These are phyloP conservation scores for Drosophila eugracilis DNA, from an alignment of 1,140 invertebrate genomes.

Conservation along the genomic window DNA sequence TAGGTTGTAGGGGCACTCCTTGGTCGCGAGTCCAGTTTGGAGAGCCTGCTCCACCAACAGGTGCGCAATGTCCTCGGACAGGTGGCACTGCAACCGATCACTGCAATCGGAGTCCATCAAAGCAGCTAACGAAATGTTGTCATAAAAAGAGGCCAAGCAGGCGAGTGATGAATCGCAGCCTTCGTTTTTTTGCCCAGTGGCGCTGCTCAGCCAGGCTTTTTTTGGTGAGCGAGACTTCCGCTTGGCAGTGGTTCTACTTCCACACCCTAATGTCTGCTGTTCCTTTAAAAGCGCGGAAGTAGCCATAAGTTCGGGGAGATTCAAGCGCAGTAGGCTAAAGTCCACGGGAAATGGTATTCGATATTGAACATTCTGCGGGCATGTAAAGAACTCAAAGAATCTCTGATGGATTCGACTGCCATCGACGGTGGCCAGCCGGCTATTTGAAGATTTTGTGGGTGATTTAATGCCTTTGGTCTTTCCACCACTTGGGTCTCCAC, in stretches of 20 bases:
- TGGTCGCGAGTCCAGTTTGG: constrained; percentile 53
- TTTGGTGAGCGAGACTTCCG: constrained; percentile 78
- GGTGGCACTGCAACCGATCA: constrained; percentile 62
- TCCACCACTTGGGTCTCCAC: constrained; percentile 59
- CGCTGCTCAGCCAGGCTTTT: constrained; percentile 69
- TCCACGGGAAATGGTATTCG: constrained; percentile 77
- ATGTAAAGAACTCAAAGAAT: constrained; percentile 76
- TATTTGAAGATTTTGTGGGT: constrained; percentile 34
- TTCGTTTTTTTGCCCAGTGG: constrained; percentile 28
- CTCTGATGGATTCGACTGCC: constrained; percentile 62
- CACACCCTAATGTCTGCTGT: neutral
- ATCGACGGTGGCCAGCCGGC: constrained; percentile 37
- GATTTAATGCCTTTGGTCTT: constrained; percentile 16
- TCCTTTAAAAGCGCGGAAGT: constrained; percentile 43
- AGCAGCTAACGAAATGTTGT: constrained; percentile 72
- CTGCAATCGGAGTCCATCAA: constrained; percentile 50
- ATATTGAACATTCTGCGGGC: constrained; percentile 61
- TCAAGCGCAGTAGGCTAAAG: constrained; percentile 66
- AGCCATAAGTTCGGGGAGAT: constrained; percentile 64
- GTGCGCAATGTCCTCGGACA: constrained; percentile 70
- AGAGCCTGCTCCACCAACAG: constrained; percentile 71
- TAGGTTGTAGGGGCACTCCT: constrained; percentile 68
- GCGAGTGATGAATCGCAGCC: constrained; percentile 27
- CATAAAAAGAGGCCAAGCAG: constrained; percentile 64
- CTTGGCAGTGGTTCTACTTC: constrained; percentile 27